Evolutionary conservation across 53 echinoderm and acorn worm species (phyloP), one percentile per base, ranked within the genome.

Genomic region (Antedon mediterranea): DNA sequence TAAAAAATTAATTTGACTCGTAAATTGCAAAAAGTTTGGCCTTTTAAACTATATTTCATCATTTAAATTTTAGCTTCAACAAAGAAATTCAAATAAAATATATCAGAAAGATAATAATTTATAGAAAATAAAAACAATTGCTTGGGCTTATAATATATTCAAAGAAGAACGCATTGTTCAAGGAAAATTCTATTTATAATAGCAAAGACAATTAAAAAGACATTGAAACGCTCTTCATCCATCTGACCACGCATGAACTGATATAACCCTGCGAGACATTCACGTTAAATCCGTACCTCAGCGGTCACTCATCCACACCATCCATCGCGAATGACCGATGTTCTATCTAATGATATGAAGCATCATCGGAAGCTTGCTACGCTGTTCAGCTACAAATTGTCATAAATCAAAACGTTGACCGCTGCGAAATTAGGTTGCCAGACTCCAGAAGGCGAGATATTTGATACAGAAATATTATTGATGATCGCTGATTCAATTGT

Each of bases 361-460:
- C 57, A 26, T 57, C 9, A 57, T 11, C 11, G 57, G 57, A 57
- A 57, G 57, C 23, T 57, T 57, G 14, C 2, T 57, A 23, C 57
- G 57, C 57, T 57, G 23, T 57, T 15, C 20, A 26, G 23, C 57
- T 57, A 57, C 57, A 18, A 26, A 57, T 57, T 26, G 57, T 18
- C 57, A 57, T 57, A 57, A 57, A 57, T 57, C 57, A 57, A 57
- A 57, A 18, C 57, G 26, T 13, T 57, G 57, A 57, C 57, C 57
- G 57, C 57, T 57, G 57, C 23, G 23, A 57, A 57, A 57, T 57
- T 57, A 57, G 57, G 57, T 11, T 57, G 57, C 9, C 57, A 57
- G 57, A 57, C 57, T 57, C 57, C 57, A 57, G 57, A 57, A 57
- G 57, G 57, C 57, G 57, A 57, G 57, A 57, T 57, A 57, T 57